Conservation (phyloP, 2,113 vertebrate genomes). For the Ailurus styani region DNA sequence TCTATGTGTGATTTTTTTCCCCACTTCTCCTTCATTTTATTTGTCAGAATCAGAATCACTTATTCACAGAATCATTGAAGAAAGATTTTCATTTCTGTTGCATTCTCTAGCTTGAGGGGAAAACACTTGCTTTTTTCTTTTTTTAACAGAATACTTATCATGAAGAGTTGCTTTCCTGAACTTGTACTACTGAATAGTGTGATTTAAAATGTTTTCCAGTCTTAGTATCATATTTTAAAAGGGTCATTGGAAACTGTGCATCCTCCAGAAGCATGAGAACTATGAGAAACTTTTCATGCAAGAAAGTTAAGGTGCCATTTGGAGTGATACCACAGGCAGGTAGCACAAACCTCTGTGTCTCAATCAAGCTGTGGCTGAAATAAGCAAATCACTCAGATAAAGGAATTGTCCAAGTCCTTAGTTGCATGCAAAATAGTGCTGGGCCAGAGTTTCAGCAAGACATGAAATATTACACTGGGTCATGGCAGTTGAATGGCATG, state of each 20-base stretch:
- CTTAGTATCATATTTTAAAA: background rate
- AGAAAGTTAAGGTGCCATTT: background rate
- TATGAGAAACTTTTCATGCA: background rate
- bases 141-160: background rate
- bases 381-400: constrained; percentile 26
- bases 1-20: background rate
- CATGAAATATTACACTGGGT: constrained; percentile 53
- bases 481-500: background rate
- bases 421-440: constrained; percentile 26
- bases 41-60: background rate
- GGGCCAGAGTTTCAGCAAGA: background rate
- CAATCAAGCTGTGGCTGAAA: background rate
- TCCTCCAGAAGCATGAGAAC: background rate
- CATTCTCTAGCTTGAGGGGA: background rate
- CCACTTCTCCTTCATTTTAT: background rate
- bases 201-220: constrained; percentile 18
- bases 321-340: background rate
- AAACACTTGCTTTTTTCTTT: background rate
- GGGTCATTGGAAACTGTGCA: background rate
- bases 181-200: background rate
- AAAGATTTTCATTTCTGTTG: background rate
- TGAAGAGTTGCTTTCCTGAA: background rate
- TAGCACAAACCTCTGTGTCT: constrained; percentile 32
- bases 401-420: background rate
- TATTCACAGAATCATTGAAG: constrained; percentile 30